Conservation (phyloP, 2,797 vertebrate genomes). For the Lindbergichthys nudifrons region DNA sequence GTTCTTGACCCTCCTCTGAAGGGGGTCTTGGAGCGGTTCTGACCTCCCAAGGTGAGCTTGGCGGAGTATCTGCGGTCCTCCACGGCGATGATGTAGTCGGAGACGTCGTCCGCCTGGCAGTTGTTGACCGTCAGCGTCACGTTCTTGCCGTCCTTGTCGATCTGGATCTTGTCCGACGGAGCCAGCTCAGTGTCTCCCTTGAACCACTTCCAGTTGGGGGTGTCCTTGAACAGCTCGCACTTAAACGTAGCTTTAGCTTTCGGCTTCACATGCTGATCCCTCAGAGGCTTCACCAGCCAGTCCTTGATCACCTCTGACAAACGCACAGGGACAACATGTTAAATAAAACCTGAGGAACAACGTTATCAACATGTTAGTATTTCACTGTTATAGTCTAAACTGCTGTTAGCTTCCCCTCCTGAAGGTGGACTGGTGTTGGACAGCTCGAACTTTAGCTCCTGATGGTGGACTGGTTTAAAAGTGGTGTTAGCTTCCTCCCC, state of each 20-base stretch:
- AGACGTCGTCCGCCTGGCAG: conserved; percentile 89
- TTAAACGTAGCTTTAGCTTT: conserved; percentile 92
- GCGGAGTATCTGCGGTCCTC: conserved; percentile 94
- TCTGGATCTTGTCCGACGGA: conserved; percentile 91
- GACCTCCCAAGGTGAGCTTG: conserved; percentile 95
- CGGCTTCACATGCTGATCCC: conserved; percentile 97
- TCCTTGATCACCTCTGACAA: conserved; percentile 93
- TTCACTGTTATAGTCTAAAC: too few relatives aligned
- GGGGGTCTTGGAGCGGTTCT: background rate
- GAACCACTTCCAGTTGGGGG: conserved; percentile 95
- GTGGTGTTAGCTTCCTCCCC: too few relatives aligned
- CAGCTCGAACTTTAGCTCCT: too few relatives aligned
- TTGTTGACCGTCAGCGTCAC: conserved; percentile 91
- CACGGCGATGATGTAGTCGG: conserved; percentile 92
- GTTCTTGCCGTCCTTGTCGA: conserved; percentile 89
- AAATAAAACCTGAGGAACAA: too few relatives aligned
- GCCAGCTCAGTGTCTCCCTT: conserved; percentile 93
- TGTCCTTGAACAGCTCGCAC: conserved; percentile 92
- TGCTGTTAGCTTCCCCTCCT: too few relatives aligned
- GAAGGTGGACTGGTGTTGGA: too few relatives aligned
- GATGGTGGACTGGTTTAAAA: too few relatives aligned
- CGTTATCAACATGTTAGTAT: too few relatives aligned
- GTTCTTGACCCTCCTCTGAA: too few relatives aligned
- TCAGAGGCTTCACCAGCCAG: conserved; percentile 96
- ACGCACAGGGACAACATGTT: too few relatives aligned